Base-by-base conservation (phyloP, 2,113 vertebrate species). In the Desmodus rotundus region DNA sequence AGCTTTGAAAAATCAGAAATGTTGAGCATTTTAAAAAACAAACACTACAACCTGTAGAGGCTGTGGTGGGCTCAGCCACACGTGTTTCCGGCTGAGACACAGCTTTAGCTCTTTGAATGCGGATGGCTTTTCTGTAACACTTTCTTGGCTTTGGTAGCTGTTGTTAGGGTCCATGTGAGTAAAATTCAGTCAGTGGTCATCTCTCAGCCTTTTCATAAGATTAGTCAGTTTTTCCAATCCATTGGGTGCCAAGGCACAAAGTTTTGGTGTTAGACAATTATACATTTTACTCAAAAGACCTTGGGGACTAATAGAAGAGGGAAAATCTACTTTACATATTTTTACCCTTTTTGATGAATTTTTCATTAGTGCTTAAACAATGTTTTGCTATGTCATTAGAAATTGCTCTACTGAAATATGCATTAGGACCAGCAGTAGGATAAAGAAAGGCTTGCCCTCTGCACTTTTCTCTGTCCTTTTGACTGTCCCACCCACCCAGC, bases 1-100 rank as follows among this genome's bases (percentile, higher is more conserved):
- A 82, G 83, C 31, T 86, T 78, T n/a, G 58, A 36, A 95, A 97
- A 94, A 70, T 78, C 41, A 91, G 68, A 96, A 94, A 61, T 61
- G 28, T 28, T 61, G 58, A 61, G 24, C 24, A 43, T 87, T 93
- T 91, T 78, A 52, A 73, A 73, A 89, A 31, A 85, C 24, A 85
- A 61, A 63, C 52, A 63, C 28, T 54, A 82, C 72, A 73, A 63
- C 38, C 68, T 56, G 3, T n/a, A 38, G 52, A 94, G 45, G 33
- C 52, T 72, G 28, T 72, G 78, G 73, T 15, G 38, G 45, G n/a
- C 5, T 43, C 20, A 54, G 52, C 15, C 47, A 26, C 7, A 2
- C 0, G 2, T 70, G 15, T 78, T 81, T 78, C 45, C 0, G 1
- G 10, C 63, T 63, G 61, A 17, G 31, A 54, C 15, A 41, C 22